Base-by-base conservation (phyloP, 2,888 invertebrate species). In the Bruchidius siliquastri region DNA sequence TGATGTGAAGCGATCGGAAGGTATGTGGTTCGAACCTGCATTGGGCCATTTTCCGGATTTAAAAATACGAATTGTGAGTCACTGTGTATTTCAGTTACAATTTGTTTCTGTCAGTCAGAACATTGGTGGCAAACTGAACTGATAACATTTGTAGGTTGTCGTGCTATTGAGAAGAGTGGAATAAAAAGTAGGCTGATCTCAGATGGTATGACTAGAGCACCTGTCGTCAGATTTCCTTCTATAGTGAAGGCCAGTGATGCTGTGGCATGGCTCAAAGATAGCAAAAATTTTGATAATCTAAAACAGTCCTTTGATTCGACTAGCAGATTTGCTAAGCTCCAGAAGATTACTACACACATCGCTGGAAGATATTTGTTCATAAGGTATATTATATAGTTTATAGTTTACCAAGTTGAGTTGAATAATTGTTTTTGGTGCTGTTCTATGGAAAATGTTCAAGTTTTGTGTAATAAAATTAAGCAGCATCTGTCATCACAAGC, bases 151-250 rank as follows among this genome's bases (percentile, higher is more conserved):
- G 21, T 67, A 81, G 98, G 99, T 4, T 97, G 98, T 80, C 91
- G 96, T 79, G 98, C 97, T 0, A 89, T 98, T 0, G 89, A 92
- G 0, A 88, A 90, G 10, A 90, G 91, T 77, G 98, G 98, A 0
- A 94, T 97, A 0, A 92, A 90, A 0, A 94, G 94, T 77, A 89
- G 92, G 4, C 92, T 99, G 0, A 93, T 95, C 78, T 93, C 93
- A 77, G 96, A 98, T 78, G 97, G 97, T 0, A 99, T 99, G 99
- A 97, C 97, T 0, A 88, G 99, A 81, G 98, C 96, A 0, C 99
- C 99, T 0, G 96, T 97, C 13, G 93, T 99, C 0, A 90, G 94
- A 73, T 93, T 98, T 76, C 92, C 93, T 0, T 93, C 92, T 77
- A 92, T 94, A 0, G 89, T 91, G 0, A 88, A 92, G 72, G 93